phyloP scores from a whole-genome alignment of 2,113 vertebrate genomes.

The Zapornia atra region DNA sequence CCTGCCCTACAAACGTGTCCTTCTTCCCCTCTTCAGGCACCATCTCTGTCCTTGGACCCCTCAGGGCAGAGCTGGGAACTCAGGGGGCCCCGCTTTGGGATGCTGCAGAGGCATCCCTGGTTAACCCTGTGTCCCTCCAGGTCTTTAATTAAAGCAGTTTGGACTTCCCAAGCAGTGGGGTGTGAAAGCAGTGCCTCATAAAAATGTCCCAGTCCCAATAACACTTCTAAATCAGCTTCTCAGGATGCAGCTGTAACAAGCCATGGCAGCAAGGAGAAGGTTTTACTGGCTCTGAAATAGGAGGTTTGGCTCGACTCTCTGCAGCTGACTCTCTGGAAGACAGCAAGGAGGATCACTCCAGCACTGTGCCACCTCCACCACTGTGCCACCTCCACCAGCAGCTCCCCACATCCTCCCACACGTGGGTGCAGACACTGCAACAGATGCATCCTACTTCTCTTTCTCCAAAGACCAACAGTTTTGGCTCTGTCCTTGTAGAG shows the following conservation, averaged over 20 bases:
- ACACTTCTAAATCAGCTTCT: conserved; percentile 20
- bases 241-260: not conserved
- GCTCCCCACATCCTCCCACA: not conserved
- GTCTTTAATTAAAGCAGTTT: not conserved
- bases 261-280: not conserved
- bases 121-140: not conserved
- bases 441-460: not conserved
- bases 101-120: not conserved
- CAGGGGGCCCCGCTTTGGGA: not conserved
- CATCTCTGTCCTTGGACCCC: not conserved
- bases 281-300: not conserved
- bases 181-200: not conserved
- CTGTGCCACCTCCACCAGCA: not conserved
- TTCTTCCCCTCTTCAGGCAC: not conserved
- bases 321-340: not conserved
- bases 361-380: not conserved
- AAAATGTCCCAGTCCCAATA: not conserved
- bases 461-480: not conserved
- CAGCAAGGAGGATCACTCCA: not conserved
- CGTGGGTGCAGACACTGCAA: not conserved
- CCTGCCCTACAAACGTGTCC: not conserved
- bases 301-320: not conserved
- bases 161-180: not conserved
- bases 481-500: not conserved
- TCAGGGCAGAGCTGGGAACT: not conserved